phyloP scores from a whole-genome alignment of 2,888 invertebrate species.

The Drosophila paracracens region DNA sequence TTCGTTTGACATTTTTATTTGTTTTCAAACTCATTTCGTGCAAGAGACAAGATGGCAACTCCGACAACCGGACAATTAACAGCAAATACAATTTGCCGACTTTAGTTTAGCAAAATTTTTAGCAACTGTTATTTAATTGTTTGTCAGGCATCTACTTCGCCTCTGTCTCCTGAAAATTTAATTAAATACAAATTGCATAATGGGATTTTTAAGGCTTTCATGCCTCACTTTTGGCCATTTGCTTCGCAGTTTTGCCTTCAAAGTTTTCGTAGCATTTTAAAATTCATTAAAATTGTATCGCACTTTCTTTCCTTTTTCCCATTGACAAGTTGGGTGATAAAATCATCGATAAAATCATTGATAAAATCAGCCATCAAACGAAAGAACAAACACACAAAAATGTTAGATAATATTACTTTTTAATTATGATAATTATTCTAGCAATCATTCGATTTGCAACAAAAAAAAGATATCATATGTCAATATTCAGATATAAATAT shows the following conservation, averaged over 20 bases:
- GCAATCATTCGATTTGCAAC: constrained; percentile 7
- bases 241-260: background rate
- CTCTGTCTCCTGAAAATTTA: constrained; percentile 48
- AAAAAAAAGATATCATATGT: constrained; percentile 4
- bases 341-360: constrained; percentile 13
- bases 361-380: constrained; percentile 6
- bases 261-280: constrained; percentile 25
- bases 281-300: constrained; percentile 48
- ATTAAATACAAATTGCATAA: constrained; percentile 71
- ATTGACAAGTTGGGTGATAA: constrained; percentile 27
- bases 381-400: constrained; percentile 3
- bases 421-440: constrained; percentile 24
- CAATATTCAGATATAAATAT: background rate
- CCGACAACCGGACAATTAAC: constrained; percentile 71
- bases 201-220: constrained; percentile 12
- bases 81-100: constrained; percentile 77
- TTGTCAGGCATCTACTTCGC: constrained; percentile 30
- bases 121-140: constrained; percentile 74
- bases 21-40: constrained; percentile 77
- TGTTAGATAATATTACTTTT: constrained; percentile 16
- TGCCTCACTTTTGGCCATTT: background rate
- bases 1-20: constrained; percentile 81
- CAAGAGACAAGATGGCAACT: constrained; percentile 35
- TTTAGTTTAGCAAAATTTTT: constrained; percentile 64
- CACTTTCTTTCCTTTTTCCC: constrained; percentile 56